phyloP scores from a whole-genome alignment of 2,113 vertebrate species.

The Lipophrys pholis region DNA sequence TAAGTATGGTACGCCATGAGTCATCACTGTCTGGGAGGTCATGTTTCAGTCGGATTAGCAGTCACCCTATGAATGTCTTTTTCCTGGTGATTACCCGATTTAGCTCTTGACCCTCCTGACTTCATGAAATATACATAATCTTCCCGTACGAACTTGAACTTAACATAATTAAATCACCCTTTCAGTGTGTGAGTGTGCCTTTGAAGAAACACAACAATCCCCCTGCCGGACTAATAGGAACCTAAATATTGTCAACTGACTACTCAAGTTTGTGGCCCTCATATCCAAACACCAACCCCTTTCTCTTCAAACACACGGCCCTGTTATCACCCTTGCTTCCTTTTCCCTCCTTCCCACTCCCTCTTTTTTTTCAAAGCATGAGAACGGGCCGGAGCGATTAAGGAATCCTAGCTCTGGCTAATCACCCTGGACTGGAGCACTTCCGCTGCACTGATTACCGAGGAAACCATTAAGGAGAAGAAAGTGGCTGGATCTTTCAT shows the following conservation, averaged over 20 bases:
- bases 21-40: slow-evolving; percentile 58
- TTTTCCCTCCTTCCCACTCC: slow-evolving; percentile 68
- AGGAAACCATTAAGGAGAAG: slow-evolving; percentile 92
- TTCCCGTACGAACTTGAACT: slow-evolving; percentile 31
- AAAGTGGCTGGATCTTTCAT: slow-evolving; percentile 92
- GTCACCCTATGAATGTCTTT: slow-evolving; percentile 43
- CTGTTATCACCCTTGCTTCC: slow-evolving; percentile 83
- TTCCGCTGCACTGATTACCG: slow-evolving; percentile 90
- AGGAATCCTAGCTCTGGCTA: slow-evolving; percentile 85
- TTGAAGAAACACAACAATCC: not conserved
- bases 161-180: slow-evolving; percentile 1
- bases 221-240: slow-evolving; percentile 3
- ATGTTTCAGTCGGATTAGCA: slow-evolving; percentile 55
- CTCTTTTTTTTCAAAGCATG: slow-evolving; percentile 79
- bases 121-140: slow-evolving; percentile 29
- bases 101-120: slow-evolving; percentile 15
- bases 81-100: slow-evolving; percentile 40
- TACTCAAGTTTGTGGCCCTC: slow-evolving; percentile 22
- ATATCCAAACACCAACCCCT: slow-evolving; percentile 51
- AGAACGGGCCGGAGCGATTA: slow-evolving; percentile 83
- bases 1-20: slow-evolving; percentile 28
- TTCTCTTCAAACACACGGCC: slow-evolving; percentile 67
- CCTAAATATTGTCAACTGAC: slow-evolving; percentile 5
- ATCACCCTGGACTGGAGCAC: slow-evolving; percentile 87
- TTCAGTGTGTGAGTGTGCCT: slow-evolving; percentile 5